Base-by-base conservation (phyloP, 1,140 invertebrate species). In the Papilio helenus region DNA sequence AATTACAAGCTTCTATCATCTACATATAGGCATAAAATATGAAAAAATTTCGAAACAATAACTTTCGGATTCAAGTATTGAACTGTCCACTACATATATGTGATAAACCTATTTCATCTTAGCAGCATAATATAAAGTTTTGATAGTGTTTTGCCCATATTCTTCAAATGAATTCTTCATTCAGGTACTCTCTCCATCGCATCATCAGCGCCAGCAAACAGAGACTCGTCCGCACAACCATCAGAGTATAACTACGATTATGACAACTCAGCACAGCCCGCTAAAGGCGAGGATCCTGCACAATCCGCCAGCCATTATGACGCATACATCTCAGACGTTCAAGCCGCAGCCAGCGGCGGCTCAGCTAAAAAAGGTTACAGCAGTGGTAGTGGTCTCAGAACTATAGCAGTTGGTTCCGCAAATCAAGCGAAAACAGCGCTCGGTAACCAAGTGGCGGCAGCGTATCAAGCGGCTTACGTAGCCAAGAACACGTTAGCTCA, bases 401-500 rank as follows among this genome's bases (percentile, higher is more conserved):
- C 94, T 12, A 95, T 95, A 39, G 94, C 94, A 34, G 91, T 94
- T 7, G 97, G 97, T 3, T 97, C 97, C 0, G 97, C 96, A 1
- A 96, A 97, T 87, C 96, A 97, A 84, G 97, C 97, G 1, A 95
- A 96, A 80, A 96, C 95, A 73, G 96, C 96, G 20, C 93, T 97
- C 0, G 95, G 95, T 9, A 96, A 96, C 83, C 96, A 97, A 84
- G 95, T 96, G 26, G 95, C 95, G 0, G 96, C 96, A 1, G 96
- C 96, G 2, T 95, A 95, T 71, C 96, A 97, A 87, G 96, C 96
- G 0, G 96, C 96, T 2, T 97, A 96, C 84, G 95, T 96, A 0
- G 96, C 96, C 1, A 97, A 97, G 89, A 97, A 97, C 83, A 96
- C 96, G 0, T 84, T 97, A 68, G 96, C 96, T 9, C 96, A 97